Evolutionary conservation across 1,140 invertebrate genomes (phyloP), one percentile per base, ranked within the genome.

Genomic region (Macrobrachium nipponense): DNA sequence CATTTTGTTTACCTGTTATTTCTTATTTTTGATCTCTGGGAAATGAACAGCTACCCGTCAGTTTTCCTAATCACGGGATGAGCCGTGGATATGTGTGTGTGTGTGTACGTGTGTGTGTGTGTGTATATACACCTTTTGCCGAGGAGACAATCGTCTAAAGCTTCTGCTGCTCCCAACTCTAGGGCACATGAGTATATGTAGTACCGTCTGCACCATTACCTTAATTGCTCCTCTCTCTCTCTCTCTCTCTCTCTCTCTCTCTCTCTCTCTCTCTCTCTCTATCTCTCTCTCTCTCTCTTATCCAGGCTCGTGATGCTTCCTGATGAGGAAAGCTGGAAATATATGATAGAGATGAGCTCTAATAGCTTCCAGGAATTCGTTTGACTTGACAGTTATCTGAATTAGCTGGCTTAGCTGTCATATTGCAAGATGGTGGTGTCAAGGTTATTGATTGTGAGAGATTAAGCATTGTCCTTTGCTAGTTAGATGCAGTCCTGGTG

Each of bases 211-310:
- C 27, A 20, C 64, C 27, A n/a, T 68, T 27, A 20, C 11, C 27
- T 10, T 68, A n/a, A 20, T 27, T 11, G 8, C 27, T 27, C 27
- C 15, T 68, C 64, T 68, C 15, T 17, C 64, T 11, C 15, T 68
- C 11, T 11, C 10, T 11, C 11, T 68, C 10, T 68, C 64, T 68
- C 64, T 68, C 15, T 36, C 27, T 73, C 70, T 73, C 70, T 72
- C 68, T 72, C 68, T 72, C 68, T 72, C 68, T 72, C 68, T 72
- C 68, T 72, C 68, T 72, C 68, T 72, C 68, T n/a, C n/a, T n/a
- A n/a, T 72, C 68, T 72, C 68, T 72, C 68, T 72, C 68, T 72
- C 68, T 72, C 68, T 72, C 68, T 72, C 68, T 43, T 72, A 23
- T 72, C 20, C n/a, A 14, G 27, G 7, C 64, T 20, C n/a, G 27